Evolutionary conservation across 2,888 invertebrate genomes (phyloP), one percentile per base, ranked within the genome.

Genomic region (Deilephila elpenor): DNA sequence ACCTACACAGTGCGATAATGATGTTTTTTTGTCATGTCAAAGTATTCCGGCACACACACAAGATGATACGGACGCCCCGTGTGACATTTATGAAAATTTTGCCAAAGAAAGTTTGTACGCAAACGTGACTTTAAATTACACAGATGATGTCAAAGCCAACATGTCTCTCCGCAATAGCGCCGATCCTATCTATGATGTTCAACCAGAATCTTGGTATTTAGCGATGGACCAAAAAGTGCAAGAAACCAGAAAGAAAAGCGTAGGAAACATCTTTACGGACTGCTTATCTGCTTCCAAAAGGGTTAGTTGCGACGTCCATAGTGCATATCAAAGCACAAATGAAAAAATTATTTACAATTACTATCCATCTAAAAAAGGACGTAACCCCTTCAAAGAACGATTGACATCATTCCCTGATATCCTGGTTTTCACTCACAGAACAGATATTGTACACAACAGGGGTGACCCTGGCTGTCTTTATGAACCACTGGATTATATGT

Each of bases 391-490:
- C n/a, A 75, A 73, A 72, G 59, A 70, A 51, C 60, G 72, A 53
- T 29, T 78, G 61, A 67, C 44, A 6, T 85, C 85, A 5, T 82
- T 83, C 71, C 84, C 84, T 19, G 77, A 82, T 75, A 74, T 76
- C 59, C 74, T 79, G 25, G 73, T 78, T 32, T 78, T 67, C 71
- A 76, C 78, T 34, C 71, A 77, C 32, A 83, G 82, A 74, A 75
- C 76, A 19, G 75, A 78, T 51, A 84, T 81, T 75, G 83, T 86
- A 67, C 92, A 92, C 76, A 76, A 82, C 7, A 88, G 79, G 78
- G 92, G 92, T 14, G 88, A 86, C 64, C 25, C 75, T 71, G 86
- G 87, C 59, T 93, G 92, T 78, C 73, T 86, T 60, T 86, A 86
- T 78, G 83, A 82, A 64, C 71, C 81, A n/a, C 71, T 74, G 3